These are phyloP conservation scores for Crenichthys baileyi DNA, from an alignment of 2,797 vertebrate genomes.

Conservation along the genomic window DNA sequence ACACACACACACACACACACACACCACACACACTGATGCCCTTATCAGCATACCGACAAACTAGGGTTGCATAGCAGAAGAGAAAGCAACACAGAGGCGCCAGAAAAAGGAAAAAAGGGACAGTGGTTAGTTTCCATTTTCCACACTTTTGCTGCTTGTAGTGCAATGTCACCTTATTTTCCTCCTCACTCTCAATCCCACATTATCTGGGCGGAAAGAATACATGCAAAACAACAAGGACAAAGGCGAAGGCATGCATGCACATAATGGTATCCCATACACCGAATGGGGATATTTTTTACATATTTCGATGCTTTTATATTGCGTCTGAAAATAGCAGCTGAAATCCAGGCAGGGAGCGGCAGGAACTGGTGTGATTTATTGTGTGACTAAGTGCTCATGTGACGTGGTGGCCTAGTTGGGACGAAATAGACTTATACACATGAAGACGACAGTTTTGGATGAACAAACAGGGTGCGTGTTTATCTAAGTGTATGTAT, in stretches of 20 bases:
- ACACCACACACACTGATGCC: constrained; percentile 31
- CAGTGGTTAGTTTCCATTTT: constrained; percentile 73
- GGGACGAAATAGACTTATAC: constrained; percentile 47
- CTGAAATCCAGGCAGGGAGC: constrained; percentile 53
- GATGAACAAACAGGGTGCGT: constrained; percentile 16
- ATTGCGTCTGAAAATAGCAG: constrained; percentile 56
- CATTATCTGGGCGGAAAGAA: constrained; percentile 44
- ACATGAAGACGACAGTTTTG: constrained; percentile 28
- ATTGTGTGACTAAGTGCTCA: constrained; percentile 63
- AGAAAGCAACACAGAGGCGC: constrained; percentile 48
- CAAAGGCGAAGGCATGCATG: constrained; percentile 17
- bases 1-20: constrained; percentile 10
- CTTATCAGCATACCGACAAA: constrained; percentile 56
- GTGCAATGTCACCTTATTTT: constrained; percentile 61
- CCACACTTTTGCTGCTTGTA: constrained; percentile 59
- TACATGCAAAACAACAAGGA: constrained; percentile 34
- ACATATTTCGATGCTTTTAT: constrained; percentile 10
- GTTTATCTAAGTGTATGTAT: constrained; percentile 10
- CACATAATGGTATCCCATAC: constrained; percentile 47
- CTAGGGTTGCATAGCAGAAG: constrained; percentile 47
- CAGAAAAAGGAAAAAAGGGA: constrained; percentile 33
- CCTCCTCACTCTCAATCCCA: constrained; percentile 11
- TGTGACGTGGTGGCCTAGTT: constrained; percentile 69
- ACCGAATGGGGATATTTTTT: constrained; percentile 43
- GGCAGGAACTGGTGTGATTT: constrained; percentile 60